Percentiles rank a stretch among this genome's conserved stretches.
Conservation (phyloP, 2,888 invertebrate species). For the Agonopterix alstromeriana region DNA sequence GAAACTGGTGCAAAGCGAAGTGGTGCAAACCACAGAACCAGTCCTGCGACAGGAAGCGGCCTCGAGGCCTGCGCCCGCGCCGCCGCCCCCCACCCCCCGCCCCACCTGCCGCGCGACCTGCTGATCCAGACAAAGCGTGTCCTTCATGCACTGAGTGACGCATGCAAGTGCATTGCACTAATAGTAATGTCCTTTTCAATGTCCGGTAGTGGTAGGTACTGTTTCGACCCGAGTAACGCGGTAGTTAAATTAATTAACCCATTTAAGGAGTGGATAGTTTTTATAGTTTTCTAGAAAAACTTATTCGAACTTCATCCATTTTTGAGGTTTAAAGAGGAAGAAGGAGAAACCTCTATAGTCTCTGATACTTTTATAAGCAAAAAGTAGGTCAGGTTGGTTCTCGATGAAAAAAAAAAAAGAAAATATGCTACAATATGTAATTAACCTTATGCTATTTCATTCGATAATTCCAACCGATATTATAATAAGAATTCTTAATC, state of each 20-base stretch:
- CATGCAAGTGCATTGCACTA: conserved; percentile 73
- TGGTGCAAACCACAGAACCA: conserved; percentile 70
- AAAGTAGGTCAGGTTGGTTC: too few relatives aligned
- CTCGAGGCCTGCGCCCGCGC: conserved; percentile 38
- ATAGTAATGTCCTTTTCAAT: conserved; percentile 54
- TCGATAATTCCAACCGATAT: too few relatives aligned
- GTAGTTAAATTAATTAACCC: not conserved
- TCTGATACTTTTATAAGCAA: too few relatives aligned
- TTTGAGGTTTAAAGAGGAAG: too few relatives aligned
- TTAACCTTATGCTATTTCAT: too few relatives aligned
- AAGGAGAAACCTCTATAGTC: too few relatives aligned
- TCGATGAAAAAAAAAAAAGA: too few relatives aligned
- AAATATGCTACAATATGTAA: too few relatives aligned
- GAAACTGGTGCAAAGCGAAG: conserved; percentile 68
- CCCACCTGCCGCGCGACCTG: conserved; percentile 42
- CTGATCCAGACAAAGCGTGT: conserved; percentile 73
- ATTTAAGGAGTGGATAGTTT: too few relatives aligned
- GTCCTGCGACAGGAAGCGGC: conserved; percentile 72
- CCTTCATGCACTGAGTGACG: conserved; percentile 61
- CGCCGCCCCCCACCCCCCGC: conserved; percentile 15
- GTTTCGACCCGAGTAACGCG: conserved; percentile 1
- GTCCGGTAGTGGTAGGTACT: conserved; percentile 48
- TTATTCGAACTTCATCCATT: too few relatives aligned
- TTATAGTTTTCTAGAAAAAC: too few relatives aligned
- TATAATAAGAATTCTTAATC: too few relatives aligned